phyloP scores from a whole-genome alignment of 2,797 vertebrate species.

The Phrynocephalus forsythii region DNA sequence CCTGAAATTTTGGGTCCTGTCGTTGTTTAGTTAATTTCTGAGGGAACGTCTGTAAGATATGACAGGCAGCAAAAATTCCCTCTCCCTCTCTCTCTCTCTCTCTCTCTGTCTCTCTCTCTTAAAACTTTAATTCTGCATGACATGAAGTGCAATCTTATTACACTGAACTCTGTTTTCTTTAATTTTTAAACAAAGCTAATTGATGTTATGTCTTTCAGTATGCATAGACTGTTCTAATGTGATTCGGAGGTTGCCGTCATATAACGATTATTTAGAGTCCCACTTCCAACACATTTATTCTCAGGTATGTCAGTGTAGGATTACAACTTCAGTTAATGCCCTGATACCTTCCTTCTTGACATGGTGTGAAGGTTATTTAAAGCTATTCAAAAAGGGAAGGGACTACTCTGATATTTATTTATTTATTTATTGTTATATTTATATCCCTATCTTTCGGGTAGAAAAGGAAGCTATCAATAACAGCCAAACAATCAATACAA shows the following conservation, averaged over 20 bases:
- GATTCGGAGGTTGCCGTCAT: constrained; percentile 26
- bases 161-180: constrained; percentile 49
- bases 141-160: constrained; percentile 63
- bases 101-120: background rate
- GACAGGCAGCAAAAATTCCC: constrained; percentile 56
- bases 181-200: constrained; percentile 51
- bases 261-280: constrained; percentile 10
- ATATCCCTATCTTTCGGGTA: too few relatives aligned
- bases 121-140: constrained; percentile 53
- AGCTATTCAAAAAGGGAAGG: background rate
- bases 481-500: too few relatives aligned
- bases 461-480: too few relatives aligned
- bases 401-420: background rate
- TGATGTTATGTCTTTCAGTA: constrained; percentile 62
- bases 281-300: background rate
- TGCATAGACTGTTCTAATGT: constrained; percentile 65
- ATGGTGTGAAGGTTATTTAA: background rate
- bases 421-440: too few relatives aligned
- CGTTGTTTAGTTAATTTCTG: constrained; percentile 28
- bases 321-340: background rate
- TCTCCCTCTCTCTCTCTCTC: background rate
- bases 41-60: constrained; percentile 53
- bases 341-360: background rate
- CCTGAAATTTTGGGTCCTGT: constrained; percentile 62
- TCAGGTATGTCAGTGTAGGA: background rate